Evolutionary conservation across 2,888 invertebrate species (phyloP).

Genomic region (Parelbella ahira): DNA sequence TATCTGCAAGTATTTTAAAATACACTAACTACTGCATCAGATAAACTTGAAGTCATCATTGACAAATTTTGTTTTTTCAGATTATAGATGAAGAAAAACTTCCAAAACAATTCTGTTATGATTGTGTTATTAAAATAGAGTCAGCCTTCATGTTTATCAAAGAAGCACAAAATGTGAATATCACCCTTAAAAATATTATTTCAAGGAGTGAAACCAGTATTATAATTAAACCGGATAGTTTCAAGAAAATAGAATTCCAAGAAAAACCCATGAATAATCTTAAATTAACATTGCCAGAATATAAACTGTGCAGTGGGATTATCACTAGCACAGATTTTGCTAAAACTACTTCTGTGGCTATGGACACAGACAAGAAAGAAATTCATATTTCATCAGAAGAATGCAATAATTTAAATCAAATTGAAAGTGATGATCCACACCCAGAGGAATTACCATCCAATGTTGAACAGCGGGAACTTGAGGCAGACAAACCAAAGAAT

Average conservation of each 20-base stretch:
- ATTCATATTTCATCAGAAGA: no score
- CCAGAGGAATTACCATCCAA: no score
- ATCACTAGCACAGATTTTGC: constrained; percentile 34
- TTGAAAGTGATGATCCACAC: no score
- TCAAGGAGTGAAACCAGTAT: constrained; percentile 49
- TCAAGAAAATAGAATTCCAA: constrained; percentile 26
- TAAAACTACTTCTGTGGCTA: no score
- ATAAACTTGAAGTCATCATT: no score
- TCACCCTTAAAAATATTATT: constrained; percentile 55
- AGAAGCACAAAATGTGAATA: constrained; percentile 58
- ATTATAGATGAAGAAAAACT: constrained; percentile 58
- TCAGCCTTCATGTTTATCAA: constrained; percentile 70
- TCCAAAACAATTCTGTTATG: constrained; percentile 74
- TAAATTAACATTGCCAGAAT: constrained; percentile 50
- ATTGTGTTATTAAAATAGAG: constrained; percentile 71
- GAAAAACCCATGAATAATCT: constrained; percentile 33
- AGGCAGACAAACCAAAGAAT: not conserved
- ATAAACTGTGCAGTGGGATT: constrained; percentile 46
- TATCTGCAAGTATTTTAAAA: no score
- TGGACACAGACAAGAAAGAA: no score
- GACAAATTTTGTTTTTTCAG: no score
- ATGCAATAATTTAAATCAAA: no score
- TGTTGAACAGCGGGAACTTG: no score
- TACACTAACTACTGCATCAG: no score
- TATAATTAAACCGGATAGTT: constrained; percentile 50